Evolutionary conservation across 2,113 vertebrate genomes (phyloP), one percentile per base, ranked within the genome.

Genomic region (Sula dactylatra): DNA sequence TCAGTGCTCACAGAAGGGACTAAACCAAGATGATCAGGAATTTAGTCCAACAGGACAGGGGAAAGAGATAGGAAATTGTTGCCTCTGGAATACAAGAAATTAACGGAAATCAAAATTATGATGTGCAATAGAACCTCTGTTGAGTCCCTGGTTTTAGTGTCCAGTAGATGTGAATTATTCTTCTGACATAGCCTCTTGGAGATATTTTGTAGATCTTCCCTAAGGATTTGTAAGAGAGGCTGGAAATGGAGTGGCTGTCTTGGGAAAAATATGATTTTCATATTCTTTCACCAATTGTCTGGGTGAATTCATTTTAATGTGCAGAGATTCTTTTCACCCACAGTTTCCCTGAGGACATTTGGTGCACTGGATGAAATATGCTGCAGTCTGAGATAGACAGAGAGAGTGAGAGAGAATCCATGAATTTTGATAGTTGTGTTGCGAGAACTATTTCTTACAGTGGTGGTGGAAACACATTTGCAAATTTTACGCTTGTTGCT

Each of bases 201-300:
- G 72, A 20, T 84, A 84, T 89, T 94, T 89, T 89, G 25, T 55
- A 86, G 80, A 70, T 18, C 21, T 64, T 82, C 91, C 65, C 86
- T 54, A 52, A 86, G 76, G 86, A 83, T 79, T 92, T 79, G 52
- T 77, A 45, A 76, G 66, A 85, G 71, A 79, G 21, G 19, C 12
- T 91, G 52, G 69, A 96, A 96, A 93, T 38, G 25, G 77, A 94
- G 69, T 36, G 16, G 8, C 19, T 58, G 76, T 94, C 72, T 78
- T 81, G 61, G 61, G 72, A 87, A 88, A 96, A 95, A 84, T 62
- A 84, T 1, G 17, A 91, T 96, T 94, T 97, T 72, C 61, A n/a
- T 91, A 67, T 72, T 91, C 94, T 92, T 86, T 84, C 88, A 58
- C 65, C 94, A 81, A 3, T 54, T 91, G 76, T 74, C 89, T 84